These are phyloP conservation scores for Notarius lentiginosus DNA, from an alignment of 2,113 vertebrate species.

Conservation along the genomic window DNA sequence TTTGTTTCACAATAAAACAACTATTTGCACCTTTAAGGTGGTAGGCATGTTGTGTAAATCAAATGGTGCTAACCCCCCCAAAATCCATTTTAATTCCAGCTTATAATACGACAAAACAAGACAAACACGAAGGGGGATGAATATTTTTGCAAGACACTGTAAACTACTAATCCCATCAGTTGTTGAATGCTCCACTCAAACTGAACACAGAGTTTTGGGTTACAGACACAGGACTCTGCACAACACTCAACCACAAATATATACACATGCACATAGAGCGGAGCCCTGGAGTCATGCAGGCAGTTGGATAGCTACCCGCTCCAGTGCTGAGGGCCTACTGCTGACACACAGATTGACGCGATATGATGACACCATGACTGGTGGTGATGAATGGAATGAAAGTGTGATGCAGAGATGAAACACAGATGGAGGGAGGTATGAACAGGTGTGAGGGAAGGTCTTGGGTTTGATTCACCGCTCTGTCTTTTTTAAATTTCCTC, in stretches of 20 bases:
- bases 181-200: background rate
- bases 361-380: constrained; percentile 61
- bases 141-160: too few species aligned
- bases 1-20: too few species aligned
- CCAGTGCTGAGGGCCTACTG: constrained; percentile 59
- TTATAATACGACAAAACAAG: too few species aligned
- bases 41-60: too few species aligned
- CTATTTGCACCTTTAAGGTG: too few species aligned
- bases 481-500: constrained; percentile 60
- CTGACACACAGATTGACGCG: constrained; percentile 69
- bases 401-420: constrained; percentile 68
- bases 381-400: constrained; percentile 61
- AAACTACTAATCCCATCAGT: background rate
- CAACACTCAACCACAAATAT: constrained; percentile 9
- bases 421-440: constrained; percentile 64
- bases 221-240: constrained; percentile 8
- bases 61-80: too few species aligned
- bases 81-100: too few species aligned
- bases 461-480: constrained; percentile 55
- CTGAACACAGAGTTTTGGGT: background rate
- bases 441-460: constrained; percentile 61
- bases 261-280: constrained; percentile 49
- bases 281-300: constrained; percentile 48
- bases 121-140: too few species aligned
- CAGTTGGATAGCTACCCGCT: constrained; percentile 65